A percentile compares a stretch with the other conserved stretches of the same genome.
phyloP scores from a whole-genome alignment of 2,888 invertebrate genomes.

The Yponomeuta evonymella region DNA sequence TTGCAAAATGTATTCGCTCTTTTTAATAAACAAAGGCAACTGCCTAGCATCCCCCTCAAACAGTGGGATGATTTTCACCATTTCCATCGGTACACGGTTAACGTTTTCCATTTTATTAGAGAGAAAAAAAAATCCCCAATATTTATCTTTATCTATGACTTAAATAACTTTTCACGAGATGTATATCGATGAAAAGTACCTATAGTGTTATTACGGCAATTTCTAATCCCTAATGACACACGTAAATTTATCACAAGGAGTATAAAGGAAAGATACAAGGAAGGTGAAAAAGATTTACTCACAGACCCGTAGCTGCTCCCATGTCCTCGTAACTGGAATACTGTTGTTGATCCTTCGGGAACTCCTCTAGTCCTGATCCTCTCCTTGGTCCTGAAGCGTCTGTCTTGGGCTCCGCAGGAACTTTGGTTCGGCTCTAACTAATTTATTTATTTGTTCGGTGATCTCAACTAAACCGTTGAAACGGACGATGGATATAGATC shows the following conservation, averaged over 20 bases:
- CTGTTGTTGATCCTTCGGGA: too few relatives aligned
- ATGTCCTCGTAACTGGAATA: not conserved
- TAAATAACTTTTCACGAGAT: not conserved
- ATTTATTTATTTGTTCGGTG: constrained; percentile 3
- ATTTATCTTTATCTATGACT: not conserved
- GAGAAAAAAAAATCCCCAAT: too few relatives aligned
- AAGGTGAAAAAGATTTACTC: constrained; percentile 8
- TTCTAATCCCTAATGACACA: not conserved
- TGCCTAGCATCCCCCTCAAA: not conserved
- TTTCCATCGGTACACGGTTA: not conserved
- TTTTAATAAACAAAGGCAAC: not conserved
- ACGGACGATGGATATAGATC: constrained; percentile 5
- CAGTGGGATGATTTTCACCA: not conserved
- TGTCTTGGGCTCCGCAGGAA: not conserved
- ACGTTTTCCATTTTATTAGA: not conserved
- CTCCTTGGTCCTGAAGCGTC: not conserved
- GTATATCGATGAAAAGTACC: too few relatives aligned
- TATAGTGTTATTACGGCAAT: not conserved
- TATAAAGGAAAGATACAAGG: not conserved
- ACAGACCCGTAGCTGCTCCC: constrained; percentile 7
- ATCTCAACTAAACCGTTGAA: constrained; percentile 5
- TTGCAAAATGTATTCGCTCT: not conserved
- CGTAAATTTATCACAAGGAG: not conserved
- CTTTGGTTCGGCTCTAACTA: not conserved
- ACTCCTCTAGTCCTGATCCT: not conserved